Base-by-base conservation (phyloP, 1,140 invertebrate species). In the Drosophila parvula region DNA sequence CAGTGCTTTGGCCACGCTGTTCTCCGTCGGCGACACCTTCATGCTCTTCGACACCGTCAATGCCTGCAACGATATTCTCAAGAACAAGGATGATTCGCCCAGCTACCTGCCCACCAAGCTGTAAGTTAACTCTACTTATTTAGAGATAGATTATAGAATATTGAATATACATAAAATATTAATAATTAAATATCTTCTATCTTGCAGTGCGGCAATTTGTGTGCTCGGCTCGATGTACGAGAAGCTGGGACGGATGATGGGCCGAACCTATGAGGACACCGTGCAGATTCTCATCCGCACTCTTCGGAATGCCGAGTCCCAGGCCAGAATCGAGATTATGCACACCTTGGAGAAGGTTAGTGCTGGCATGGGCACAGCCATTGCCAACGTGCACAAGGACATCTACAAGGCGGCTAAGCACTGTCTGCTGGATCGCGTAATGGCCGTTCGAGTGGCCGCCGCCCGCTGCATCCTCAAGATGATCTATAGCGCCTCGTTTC, bases 161-260 rank as follows among this genome's bases (percentile, higher is more conserved):
- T 22, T 22, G 1, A 22, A 22, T 22, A 22, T 22, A 2, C 1
- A 22, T 22, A 22, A 2, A 22, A 22, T 22, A 22, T 22, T 22
- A 3, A 22, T 22, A 22, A 22, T 2, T 22, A 22, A 22, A 22
- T 22, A 22, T 22, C 22, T 22, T 22, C 1, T 22, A 22, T 22
- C 32, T 68, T 93, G 71, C 92, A 99, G 98, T 68, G 97, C 98
- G 91, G 98, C 98, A n/a, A 97, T 99, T 75, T 97, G 97, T 64
- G 98, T 98, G 90, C 94, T 99, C 47, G 98, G 98, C 22, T 96
- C 96, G 60, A 99, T 99, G 97, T 99, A 99, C 93, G 97, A 99
- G 92, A 98, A 97, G 92, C 93, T 99, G 10, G 98, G 99, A 3
- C 93, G 99, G 74, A 99, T 99, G 98, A 99, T 99, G 96, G 99